Evolutionary conservation across 2,888 invertebrate genomes (phyloP), one percentile per base, ranked within the genome.

Genomic region (Epistrophella euchroma): DNA sequence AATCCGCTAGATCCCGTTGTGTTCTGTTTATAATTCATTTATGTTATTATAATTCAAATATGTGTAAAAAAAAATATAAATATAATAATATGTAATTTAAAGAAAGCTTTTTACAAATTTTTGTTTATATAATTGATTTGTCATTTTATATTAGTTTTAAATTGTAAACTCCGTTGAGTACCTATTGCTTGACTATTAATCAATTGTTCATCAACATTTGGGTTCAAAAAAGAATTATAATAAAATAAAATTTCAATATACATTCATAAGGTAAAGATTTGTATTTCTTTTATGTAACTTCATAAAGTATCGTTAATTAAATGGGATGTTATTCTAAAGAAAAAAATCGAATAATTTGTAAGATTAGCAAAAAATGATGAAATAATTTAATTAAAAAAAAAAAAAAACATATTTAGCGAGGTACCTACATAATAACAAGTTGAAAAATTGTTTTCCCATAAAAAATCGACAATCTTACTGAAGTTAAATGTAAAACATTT

Each of bases 1-100:
- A 87, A 73, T 87, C 87, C 66, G 71, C 79, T 78, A 79, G 74
- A 60, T 87, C 87, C 83, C 83, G 78, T 72, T 87, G 87, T 83
- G 71, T 50, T 87, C 87, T 87, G 87, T 83, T 79, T 87, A 68
- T 75, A 83, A 75, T 83, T 75, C 71, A 52, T 87, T 73, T 86
- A 28, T 74, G 72, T 85, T 79, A 83, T 79, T 75, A 66, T 25
- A 56, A 72, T 75, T 83, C 43, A 47, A 56, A 79, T 78, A 78
- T 66, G 11, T 17, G 40, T 60, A 68, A 28, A 60, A 68, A 28
- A 60, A 28, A 45, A 56, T 47, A 28, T 40, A 58, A 50, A 17
- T 25, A 52, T 17, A 68, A 32, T 22, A 32, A 52, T 11, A 35
- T 72, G 22, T 19, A 50, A 47, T 58, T 11, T 50, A 56, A 71